Evolutionary conservation across 2,888 invertebrate genomes (phyloP), one percentile per base, ranked within the genome.

Genomic region (Malacosoma neustria): DNA sequence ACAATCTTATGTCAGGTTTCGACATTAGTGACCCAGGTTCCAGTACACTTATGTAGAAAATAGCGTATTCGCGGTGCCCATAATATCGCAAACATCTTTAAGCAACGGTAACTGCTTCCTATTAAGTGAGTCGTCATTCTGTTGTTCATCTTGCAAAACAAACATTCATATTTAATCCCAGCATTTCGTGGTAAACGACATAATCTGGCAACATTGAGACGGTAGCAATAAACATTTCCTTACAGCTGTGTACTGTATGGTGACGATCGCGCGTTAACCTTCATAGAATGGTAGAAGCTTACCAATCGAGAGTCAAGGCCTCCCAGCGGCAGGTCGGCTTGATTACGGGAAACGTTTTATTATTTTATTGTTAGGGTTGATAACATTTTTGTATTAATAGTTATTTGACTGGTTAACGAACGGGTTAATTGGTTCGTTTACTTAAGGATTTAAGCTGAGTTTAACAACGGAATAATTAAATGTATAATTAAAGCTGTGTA

Each of bases 271-370:
- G 22, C 22, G 22, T 22, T 22, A 22, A 22, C 22, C 22, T 22
- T 22, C 22, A 22, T 5, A 22, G 33, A 39, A 34, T 30, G 12
- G 32, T 31, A 32, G 30, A 40, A 38, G 40, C 37, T 37, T 37
- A 36, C 39, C 37, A 37, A 37, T 43, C 38, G 36, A 35, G 34
- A 29, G 22, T 22, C 22, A 22, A 22, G 22, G 22, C 22, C 22
- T 22, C 22, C 7, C 22, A 22, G 22, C 22, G 22, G 22, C 22
- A 22, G 6, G 22, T 22, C 22, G 22, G 22, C 2, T 22, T 22
- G 22, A 22, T 22, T 22, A 22, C 22, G 22, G 22, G 9, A 22
- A 22, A 22, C 22, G 22, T 22, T 22, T 22, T 9, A 22, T 22
- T 22, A 22, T 22, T 22, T 22, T 22, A 22, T 22, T 22, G 22